Base-by-base conservation (phyloP, 2,113 vertebrate genomes). In the Columba livia region DNA sequence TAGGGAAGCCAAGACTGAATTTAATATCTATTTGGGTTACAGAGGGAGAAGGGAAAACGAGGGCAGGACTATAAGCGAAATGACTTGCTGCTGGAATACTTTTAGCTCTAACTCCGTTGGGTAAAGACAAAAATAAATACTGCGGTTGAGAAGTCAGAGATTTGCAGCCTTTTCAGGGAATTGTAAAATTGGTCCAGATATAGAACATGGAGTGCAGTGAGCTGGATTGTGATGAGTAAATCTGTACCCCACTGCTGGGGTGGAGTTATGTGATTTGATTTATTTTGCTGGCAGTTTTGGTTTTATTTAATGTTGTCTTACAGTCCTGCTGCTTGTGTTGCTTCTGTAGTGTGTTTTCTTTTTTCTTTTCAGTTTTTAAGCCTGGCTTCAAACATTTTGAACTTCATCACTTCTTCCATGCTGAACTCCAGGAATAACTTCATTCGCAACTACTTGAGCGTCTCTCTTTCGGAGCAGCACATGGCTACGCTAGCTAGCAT, bases 391-490 rank as follows among this genome's bases (percentile, higher is more conserved):
- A 99, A 99, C 96, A 99, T 99, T 95, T 97, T 99, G 95, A 99
- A 99, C 97, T 99, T 99, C 90, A 98, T 99, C 97, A 99, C 99
- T 89, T 98, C 99, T 73, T 99, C 99, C 73, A 99, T 99, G 99
- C 98, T 99, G 88, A 99, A 99, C 96, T 99, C 99, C 89, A 98
- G 99, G 90, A 99, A 99, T 96, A 99, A 99, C 96, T 99, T 99
- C 96, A 99, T 99, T 75, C 99, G 99, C 71, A 99, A 99, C 98
- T 99, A 99, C 97, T 97, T 99, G 97, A 99, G 99, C 4, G 99
- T 99, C 4, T 99, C 99, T 53, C 98, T 99, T 5, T 99, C 99
- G 0, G 99, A 99, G 95, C 99, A 99, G 89, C 99, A 99, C 97
- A 99, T 99, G 99, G 99, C 99, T 61, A 99, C 99, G 0, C 97